Evolutionary conservation across 64 coral and sea anemone genomes (phyloP), one percentile per base, ranked within the genome.

Genomic region (Pachyseris speciosa): DNA sequence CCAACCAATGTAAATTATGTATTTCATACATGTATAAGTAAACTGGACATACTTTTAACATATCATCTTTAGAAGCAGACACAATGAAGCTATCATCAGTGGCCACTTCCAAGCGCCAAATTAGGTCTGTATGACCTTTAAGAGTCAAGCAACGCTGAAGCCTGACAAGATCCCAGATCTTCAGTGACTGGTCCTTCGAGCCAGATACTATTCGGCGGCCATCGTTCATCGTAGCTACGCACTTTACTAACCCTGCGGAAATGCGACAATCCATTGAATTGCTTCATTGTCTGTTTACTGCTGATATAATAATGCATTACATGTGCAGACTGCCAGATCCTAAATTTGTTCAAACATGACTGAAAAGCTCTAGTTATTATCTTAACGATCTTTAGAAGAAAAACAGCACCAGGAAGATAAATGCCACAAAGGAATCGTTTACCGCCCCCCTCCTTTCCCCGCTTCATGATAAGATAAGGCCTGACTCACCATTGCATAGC

Each of bases 11-110:
- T 20, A 24, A 61, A 24, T 61, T 13, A 16, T 3, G 17, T 17
- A 55, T 8, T 55, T 11, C 11, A 11, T 8, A 3, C 26, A 15
- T 22, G 19, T 22, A 39, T 0, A 26, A 8, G 61, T 28, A 65
- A 65, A 65, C 24, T 27, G 12, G 15, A 20, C 77, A 39, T 52
- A 81, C 77, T 37, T 92, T 96, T 4, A 96, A 49, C 94, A 88
- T 92, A 59, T 96, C 94, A 48, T 96, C 94, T 67, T 96, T 96
- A 5, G 94, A 92, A 7, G 94, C 94, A 27, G 94, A 96, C 22
- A 96, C 94, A 26, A 96, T 61, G n/a, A 96, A 75, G 19, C 75
- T 79, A 68, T 96, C 94, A 37, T 96, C 84, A 12, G 49, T 45
- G 31, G 94, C 58, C 37, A 96, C 90, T 7, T 89, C 77, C 22